A percentile compares a stretch with the other conserved stretches of the same genome.
These are phyloP conservation scores for Probosciger aterrimus DNA, from an alignment of 2,113 vertebrate species.

Conservation along the genomic window DNA sequence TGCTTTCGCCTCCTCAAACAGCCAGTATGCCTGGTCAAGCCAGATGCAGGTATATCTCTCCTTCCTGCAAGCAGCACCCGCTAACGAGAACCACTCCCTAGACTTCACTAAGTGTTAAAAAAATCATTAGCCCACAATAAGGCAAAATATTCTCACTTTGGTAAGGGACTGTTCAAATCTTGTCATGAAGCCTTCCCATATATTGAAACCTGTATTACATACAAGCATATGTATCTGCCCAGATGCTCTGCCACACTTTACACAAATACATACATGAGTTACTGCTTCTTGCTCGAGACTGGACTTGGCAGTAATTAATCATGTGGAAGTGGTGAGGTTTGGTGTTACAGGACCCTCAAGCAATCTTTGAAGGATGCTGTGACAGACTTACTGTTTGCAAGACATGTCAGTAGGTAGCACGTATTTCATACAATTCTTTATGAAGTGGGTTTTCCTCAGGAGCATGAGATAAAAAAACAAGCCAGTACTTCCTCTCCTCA, in stretches of 20 bases:
- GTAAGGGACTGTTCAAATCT: background rate
- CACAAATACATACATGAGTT: background rate
- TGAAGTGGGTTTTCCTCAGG: background rate
- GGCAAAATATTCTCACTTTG: background rate
- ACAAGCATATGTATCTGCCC: background rate
- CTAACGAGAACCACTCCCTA: background rate
- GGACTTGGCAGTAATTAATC: background rate
- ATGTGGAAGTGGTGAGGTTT: background rate
- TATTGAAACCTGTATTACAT: background rate
- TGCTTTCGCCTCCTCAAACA: background rate
- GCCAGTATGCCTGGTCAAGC: accelerated
- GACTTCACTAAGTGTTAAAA: background rate
- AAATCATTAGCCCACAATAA: background rate
- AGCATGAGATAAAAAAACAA: background rate
- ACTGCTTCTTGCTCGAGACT: background rate
- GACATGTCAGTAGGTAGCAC: background rate
- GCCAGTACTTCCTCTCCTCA: background rate
- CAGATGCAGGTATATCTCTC: background rate
- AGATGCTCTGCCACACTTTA: background rate
- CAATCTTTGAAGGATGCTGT: background rate
- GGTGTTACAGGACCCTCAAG: background rate
- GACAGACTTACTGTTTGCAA: background rate
- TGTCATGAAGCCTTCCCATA: background rate
- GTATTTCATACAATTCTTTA: background rate
- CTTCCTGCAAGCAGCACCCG: background rate